Conservation (phyloP, 2,797 vertebrate species). For the Ptychadena robeensis region DNA sequence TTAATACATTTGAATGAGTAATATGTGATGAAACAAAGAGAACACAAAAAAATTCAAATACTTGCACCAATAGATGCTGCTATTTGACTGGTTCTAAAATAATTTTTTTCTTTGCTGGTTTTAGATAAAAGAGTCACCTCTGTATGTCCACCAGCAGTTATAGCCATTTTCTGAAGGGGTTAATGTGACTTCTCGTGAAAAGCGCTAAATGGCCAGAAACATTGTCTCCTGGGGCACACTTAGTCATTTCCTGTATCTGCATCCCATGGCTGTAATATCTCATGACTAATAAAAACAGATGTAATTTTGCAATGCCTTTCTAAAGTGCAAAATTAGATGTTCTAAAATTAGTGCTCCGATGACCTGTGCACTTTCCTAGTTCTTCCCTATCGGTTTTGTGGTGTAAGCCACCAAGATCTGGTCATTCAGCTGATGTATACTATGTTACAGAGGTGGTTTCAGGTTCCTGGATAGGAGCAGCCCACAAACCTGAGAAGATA, state of each 20-base stretch:
- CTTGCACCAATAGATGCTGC: no score
- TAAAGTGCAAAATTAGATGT: conserved; percentile 19
- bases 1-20: no score
- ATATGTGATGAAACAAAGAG: no score
- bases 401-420: no score
- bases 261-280: conserved; percentile 4
- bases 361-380: neutral
- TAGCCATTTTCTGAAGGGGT: neutral
- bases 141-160: neutral
- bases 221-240: conserved; percentile 11
- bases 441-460: neutral
- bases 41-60: no score
- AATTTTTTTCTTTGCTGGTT: no score
- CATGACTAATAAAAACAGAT: conserved; percentile 1
- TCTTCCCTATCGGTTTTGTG: neutral
- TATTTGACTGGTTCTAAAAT: no score
- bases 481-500: neutral
- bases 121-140: neutral
- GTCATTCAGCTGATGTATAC: neutral
- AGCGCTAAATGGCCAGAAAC: neutral
- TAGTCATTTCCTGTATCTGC: conserved; percentile 50
- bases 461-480: neutral
- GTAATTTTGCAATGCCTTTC: conserved; percentile 10
- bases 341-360: conserved; percentile 15
- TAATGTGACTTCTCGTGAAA: conserved; percentile 6